These are phyloP conservation scores for Rhinolophus sinicus DNA, from an alignment of 2,113 vertebrate genomes.

Conservation along the genomic window DNA sequence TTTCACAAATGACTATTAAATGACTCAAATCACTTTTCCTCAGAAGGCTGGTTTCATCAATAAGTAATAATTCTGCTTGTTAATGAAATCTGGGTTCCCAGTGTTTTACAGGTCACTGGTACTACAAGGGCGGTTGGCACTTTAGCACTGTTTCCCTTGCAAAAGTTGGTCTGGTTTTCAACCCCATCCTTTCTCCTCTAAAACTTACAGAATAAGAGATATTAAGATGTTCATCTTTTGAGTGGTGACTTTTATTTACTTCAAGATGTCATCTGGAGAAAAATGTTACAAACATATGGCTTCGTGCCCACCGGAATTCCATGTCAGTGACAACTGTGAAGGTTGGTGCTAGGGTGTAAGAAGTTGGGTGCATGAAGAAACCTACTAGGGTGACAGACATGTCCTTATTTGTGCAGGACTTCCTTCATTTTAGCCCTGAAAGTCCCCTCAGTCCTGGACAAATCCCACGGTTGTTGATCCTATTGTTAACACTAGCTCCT, in stretches of 20 bases:
- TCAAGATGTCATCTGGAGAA: neutral
- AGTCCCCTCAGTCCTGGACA: neutral
- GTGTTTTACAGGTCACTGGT: neutral
- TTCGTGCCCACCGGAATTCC: neutral
- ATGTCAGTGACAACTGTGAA: neutral
- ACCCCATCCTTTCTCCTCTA: neutral
- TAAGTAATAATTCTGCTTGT: constrained; percentile 8
- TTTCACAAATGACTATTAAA: constrained; percentile 26
- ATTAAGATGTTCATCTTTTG: neutral
- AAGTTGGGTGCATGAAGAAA: neutral
- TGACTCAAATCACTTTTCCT: constrained; percentile 37
- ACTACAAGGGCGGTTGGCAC: neutral
- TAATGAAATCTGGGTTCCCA: neutral
- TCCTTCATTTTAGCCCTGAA: neutral
- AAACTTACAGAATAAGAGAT: neutral
- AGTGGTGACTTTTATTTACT: constrained; percentile 6
- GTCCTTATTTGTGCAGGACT: neutral
- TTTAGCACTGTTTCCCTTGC: neutral
- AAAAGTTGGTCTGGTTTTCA: neutral
- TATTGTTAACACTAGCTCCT: neutral
- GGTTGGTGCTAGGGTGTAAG: neutral
- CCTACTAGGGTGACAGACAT: neutral
- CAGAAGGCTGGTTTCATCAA: neutral
- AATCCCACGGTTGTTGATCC: neutral
- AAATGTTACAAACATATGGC: neutral